phyloP scores from a whole-genome alignment of 2,888 invertebrate genomes.

The Coleophora flavipennella region DNA sequence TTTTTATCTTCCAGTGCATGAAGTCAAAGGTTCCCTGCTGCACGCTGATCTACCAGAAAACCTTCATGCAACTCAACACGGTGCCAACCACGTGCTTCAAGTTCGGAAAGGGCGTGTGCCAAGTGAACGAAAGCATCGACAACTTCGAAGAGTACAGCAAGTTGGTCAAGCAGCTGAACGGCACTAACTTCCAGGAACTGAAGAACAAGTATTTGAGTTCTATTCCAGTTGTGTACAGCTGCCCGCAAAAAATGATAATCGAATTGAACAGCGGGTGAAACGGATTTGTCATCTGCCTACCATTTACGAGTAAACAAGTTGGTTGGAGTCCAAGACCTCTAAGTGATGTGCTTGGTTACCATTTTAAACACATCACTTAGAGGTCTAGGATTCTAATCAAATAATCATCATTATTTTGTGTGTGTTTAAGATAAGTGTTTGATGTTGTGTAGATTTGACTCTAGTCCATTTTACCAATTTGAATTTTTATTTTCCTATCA shows the following conservation, averaged over 20 bases:
- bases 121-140: conserved; percentile 1
- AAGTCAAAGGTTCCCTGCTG: background rate
- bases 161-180: background rate
- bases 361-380: background rate
- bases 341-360: background rate
- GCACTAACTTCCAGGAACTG: conserved; percentile 1
- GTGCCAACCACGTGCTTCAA: conserved; percentile 1
- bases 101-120: too few relatives aligned
- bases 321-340: background rate
- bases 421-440: background rate
- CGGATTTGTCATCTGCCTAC: background rate
- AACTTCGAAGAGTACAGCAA: too few relatives aligned
- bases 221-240: background rate
- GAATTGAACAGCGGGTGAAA: background rate
- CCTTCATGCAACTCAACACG: background rate
- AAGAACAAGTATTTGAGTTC: conserved; percentile 1
- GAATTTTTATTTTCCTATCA: too few relatives aligned
- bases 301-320: background rate
- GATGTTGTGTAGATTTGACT: background rate
- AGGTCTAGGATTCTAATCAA: background rate
- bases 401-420: background rate
- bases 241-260: background rate
- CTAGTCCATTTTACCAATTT: background rate
- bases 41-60: conserved; percentile 1
- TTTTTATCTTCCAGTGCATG: too few relatives aligned